A percentile compares a stretch with the other conserved stretches of the same genome.
Conservation (phyloP, 2,888 invertebrate species). For the Desoria tigrina region DNA sequence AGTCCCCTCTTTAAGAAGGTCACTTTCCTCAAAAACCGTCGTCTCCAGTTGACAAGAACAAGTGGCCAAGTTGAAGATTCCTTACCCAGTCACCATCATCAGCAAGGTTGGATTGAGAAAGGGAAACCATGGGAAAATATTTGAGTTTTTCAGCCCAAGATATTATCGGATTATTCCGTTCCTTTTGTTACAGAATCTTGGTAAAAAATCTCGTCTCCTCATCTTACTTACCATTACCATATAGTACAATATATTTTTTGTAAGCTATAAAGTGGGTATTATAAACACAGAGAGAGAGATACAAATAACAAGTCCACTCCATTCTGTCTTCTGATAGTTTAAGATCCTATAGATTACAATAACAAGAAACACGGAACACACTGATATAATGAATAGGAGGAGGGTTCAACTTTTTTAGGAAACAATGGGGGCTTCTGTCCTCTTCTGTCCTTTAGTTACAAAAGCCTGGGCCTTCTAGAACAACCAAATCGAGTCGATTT, state of each 20-base stretch:
- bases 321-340: no score
- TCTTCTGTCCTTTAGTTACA: not conserved
- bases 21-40: not conserved
- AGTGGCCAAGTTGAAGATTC: not conserved
- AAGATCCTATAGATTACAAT: no score
- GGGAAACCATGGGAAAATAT: conserved; percentile 11
- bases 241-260: no score
- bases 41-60: conserved; percentile 6
- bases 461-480: no score
- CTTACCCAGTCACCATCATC: not conserved
- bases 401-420: not conserved
- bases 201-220: conserved; percentile 1
- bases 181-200: conserved; percentile 1
- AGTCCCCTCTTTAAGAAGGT: not conserved
- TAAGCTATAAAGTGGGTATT: no score
- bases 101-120: not conserved
- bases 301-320: no score
- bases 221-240: conserved; percentile 1
- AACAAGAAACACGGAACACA: no score
- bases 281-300: no score
- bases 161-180: conserved; percentile 11
- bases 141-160: conserved; percentile 1
- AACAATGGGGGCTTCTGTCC: conserved; percentile 1
- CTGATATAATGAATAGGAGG: not conserved
- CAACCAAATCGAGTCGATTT: no score